A percentile compares a stretch with the other conserved stretches of the same genome.
These are phyloP conservation scores for Meleagris gallopavo DNA, from an alignment of 2,113 vertebrate genomes.

Conservation along the genomic window DNA sequence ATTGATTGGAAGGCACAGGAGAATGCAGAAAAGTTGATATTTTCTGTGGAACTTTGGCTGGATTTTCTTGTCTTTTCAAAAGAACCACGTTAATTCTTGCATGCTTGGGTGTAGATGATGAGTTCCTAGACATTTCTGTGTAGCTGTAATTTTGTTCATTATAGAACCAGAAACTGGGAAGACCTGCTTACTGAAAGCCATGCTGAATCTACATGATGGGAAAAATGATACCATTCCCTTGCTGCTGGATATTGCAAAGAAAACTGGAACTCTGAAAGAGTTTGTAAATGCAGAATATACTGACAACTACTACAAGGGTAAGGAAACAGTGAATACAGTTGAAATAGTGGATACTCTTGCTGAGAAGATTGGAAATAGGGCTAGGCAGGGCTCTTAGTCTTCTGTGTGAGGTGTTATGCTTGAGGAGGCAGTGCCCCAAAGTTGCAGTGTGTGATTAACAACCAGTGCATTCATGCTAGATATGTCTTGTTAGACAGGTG, in stretches of 20 bases:
- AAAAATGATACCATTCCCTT: constrained; percentile 86
- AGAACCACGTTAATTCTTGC: not conserved
- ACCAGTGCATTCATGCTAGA: not conserved
- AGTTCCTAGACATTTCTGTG: not conserved
- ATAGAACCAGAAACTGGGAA: constrained; percentile 91
- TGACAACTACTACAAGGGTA: constrained; percentile 91
- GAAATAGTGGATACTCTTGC: not conserved
- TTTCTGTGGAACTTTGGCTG: not conserved
- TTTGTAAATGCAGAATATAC: constrained; percentile 91
- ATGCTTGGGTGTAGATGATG: not conserved
- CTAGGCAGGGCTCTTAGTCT: not conserved
- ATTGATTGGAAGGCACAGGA: not conserved
- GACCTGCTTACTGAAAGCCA: constrained; percentile 91
- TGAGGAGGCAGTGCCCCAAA: not conserved
- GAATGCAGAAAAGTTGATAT: not conserved
- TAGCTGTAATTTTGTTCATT: not conserved
- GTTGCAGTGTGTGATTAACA: not conserved
- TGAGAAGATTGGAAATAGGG: not conserved
- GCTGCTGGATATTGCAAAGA: constrained; percentile 87
- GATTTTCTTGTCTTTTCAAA: not conserved
- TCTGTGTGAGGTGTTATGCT: not conserved
- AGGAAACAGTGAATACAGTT: not conserved
- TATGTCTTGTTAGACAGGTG: not conserved
- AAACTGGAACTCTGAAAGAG: constrained; percentile 83
- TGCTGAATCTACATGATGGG: constrained; percentile 88